A percentile compares a stretch with the other conserved stretches of the same genome.
phyloP scores from a whole-genome alignment of 1,140 invertebrate genomes.

The Diuraphis noxia region DNA sequence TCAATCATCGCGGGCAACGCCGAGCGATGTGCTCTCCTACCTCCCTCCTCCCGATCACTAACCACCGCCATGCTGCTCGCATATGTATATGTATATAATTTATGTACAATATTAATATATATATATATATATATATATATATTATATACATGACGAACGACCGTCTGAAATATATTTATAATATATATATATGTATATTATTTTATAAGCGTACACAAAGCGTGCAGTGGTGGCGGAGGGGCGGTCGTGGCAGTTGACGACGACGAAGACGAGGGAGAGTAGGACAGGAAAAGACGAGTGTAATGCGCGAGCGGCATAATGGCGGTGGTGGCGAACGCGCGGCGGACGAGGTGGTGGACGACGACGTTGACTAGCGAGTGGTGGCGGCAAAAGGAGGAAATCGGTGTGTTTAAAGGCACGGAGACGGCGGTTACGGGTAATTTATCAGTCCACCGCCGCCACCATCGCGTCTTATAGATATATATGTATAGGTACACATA shows the following conservation, averaged over 20 bases:
- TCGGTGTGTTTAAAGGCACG: conserved; percentile 9
- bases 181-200: background rate
- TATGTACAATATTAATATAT: background rate
- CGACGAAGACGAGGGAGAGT: background rate
- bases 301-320: background rate
- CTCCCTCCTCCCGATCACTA: background rate
- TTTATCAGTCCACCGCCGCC: conserved; percentile 21
- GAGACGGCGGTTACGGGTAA: background rate
- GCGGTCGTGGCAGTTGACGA: background rate
- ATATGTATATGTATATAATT: background rate
- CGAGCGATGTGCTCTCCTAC: background rate
- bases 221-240: background rate
- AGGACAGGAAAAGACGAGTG: background rate
- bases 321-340: too few species aligned
- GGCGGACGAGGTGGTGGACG: background rate
- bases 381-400: background rate
- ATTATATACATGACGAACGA: background rate
- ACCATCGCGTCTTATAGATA: background rate
- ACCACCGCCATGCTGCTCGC: background rate
- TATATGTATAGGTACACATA: background rate
- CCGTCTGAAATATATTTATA: conserved; percentile 7
- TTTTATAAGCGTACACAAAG: background rate
- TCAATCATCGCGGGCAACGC: conserved; percentile 37
- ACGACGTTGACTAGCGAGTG: background rate
- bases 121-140: background rate